These are phyloP conservation scores for Drosophila burlai DNA, from an alignment of 1,140 invertebrate genomes.

Conservation along the genomic window DNA sequence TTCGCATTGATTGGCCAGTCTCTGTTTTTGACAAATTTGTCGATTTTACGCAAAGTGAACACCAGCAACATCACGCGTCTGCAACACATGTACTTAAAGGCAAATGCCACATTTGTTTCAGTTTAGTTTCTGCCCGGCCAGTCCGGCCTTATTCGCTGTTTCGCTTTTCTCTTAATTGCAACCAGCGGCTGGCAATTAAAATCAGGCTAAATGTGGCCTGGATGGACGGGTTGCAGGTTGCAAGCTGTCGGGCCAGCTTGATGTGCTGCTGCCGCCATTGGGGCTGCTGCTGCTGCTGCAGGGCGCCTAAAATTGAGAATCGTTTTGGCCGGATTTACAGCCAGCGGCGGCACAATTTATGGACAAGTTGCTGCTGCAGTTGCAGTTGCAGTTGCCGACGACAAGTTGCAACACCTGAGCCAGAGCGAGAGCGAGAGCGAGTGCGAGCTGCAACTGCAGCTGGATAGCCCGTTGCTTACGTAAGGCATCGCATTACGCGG, in stretches of 20 bases:
- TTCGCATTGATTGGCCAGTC: slow-evolving; percentile 58
- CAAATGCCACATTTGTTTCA: slow-evolving; percentile 56
- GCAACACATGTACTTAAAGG: slow-evolving; percentile 60
- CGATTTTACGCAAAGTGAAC: slow-evolving; percentile 55
- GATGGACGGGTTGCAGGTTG: slow-evolving; percentile 16
- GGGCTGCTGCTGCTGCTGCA: slow-evolving; percentile 24
- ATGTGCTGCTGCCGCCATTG: slow-evolving; percentile 17
- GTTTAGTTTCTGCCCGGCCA: slow-evolving; percentile 19
- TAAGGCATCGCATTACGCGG: slow-evolving; percentile 69
- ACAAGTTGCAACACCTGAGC: slow-evolving; percentile 67
- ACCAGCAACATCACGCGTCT: slow-evolving; percentile 6
- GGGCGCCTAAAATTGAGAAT: slow-evolving; percentile 61
- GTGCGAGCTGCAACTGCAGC: slow-evolving; percentile 54
- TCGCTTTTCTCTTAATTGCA: slow-evolving; percentile 56
- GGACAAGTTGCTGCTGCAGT: slow-evolving; percentile 38
- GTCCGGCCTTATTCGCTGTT: slow-evolving; percentile 20
- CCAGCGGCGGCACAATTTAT: slow-evolving; percentile 54
- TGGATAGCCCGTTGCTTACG: slow-evolving; percentile 64
- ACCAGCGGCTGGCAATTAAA: slow-evolving; percentile 61
- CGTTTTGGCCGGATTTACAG: slow-evolving; percentile 64
- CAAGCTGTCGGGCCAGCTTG: slow-evolving; percentile 10
- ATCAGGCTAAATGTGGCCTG: slow-evolving; percentile 38
- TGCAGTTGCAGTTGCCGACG: slow-evolving; percentile 44
- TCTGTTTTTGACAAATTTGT: slow-evolving; percentile 71
- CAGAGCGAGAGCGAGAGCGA: slow-evolving; percentile 34